Conservation (phyloP, 64 coral and sea anemone species). For the Dendronephthya gigantea region DNA sequence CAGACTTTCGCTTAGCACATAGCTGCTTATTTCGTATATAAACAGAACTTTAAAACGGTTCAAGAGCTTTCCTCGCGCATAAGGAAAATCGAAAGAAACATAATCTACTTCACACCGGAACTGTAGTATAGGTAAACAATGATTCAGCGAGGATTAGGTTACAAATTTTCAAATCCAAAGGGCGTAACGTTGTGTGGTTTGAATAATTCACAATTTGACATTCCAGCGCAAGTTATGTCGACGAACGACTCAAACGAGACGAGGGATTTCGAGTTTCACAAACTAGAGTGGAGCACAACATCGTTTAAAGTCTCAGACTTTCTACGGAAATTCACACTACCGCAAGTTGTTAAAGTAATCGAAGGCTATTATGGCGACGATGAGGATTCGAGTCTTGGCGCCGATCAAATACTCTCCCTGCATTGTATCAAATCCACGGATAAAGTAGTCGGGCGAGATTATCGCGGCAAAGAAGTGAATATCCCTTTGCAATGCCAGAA, state of each 20-base stretch:
- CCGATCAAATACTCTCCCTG: conserved; percentile 29
- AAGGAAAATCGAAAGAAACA: no score
- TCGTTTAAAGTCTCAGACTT: background rate
- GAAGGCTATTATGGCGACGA: conserved; percentile 32
- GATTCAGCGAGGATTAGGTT: no score
- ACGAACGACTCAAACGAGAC: background rate
- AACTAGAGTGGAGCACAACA: background rate
- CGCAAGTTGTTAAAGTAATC: conserved; percentile 19
- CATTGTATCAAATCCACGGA: conserved; percentile 21
- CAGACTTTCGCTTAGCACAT: no score
- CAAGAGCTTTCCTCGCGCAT: no score
- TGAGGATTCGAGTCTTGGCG: conserved; percentile 5
- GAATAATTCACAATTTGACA: no score
- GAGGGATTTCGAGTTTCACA: background rate
- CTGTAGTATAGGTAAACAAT: no score
- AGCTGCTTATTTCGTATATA: no score
- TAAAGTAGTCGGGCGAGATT: conserved; percentile 22
- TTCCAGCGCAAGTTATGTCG: background rate
- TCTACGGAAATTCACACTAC: background rate
- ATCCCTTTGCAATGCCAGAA: conserved; percentile 31
- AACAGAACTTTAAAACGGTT: no score
- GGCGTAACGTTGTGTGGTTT: no score
- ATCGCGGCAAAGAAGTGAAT: conserved; percentile 15
- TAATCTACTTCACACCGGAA: no score
- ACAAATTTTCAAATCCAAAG: no score